Percentiles rank a stretch among this genome's conserved stretches.
Evolutionary conservation across 2,113 vertebrate genomes (phyloP).

Genomic region (Saiga tatarica): DNA sequence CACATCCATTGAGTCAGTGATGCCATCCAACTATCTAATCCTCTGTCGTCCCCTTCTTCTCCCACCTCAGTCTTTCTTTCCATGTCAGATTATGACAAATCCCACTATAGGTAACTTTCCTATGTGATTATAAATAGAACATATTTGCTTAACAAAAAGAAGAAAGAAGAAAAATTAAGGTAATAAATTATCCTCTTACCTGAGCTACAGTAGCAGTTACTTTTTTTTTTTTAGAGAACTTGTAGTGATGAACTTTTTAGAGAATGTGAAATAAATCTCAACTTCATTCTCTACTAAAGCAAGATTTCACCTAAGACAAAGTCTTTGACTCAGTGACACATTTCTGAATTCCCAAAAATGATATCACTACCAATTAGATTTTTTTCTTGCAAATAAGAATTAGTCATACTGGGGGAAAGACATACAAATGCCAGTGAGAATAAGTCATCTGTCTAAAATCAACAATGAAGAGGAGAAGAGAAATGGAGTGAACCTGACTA

Average conservation of each 20-base stretch:
- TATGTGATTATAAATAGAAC: background rate
- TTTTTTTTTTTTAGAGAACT: background rate
- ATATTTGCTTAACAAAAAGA: background rate
- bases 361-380: background rate
- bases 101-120: background rate
- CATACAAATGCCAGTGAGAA: background rate
- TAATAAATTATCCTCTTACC: background rate
- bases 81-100: background rate
- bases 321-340: background rate
- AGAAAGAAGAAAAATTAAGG: background rate
- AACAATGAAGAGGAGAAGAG: background rate
- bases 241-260: background rate
- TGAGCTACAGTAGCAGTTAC: background rate
- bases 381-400: background rate
- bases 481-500: background rate
- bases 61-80: background rate
- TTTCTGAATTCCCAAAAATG: constrained; percentile 28
- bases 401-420: background rate
- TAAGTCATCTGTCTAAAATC: background rate
- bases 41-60: background rate
- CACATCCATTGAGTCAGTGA: background rate
- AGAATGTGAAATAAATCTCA: background rate
- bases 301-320: background rate
- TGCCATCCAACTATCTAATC: background rate
- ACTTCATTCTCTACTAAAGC: background rate